Base-by-base conservation (phyloP, 1,140 invertebrate genomes). In the Mercenaria mercenaria region DNA sequence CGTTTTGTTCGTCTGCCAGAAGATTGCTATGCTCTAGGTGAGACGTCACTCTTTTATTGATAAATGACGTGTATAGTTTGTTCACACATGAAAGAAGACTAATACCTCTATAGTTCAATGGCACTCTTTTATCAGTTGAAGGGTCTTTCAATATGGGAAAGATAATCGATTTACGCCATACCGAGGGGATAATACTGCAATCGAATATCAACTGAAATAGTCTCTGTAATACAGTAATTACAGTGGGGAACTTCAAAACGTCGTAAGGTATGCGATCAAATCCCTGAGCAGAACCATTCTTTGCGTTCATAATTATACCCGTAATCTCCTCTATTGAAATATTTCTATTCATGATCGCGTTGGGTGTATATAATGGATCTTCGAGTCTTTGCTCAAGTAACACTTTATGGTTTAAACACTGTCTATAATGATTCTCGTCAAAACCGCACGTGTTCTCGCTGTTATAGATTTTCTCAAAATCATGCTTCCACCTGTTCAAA, bases 1-100 rank as follows among this genome's bases (percentile, higher is more conserved):
- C 91, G 59, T 91, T 91, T 56, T 91, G 91, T 80, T 91, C 83
- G 47, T 91, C 88, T 10, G 67, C 79, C 4, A 91, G 34, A 18
- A 90, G 29, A 80, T 76, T 37, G 37, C 86, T 56, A 11, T 50
- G 34, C 23, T 91, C 88, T 8, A 90, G 56, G 69, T 87, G 88
- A 29, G 0, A 20, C 32, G 77, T 37, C 0, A 90, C 37, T 18
- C 91, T 10, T 77, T 90, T 91, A 50, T 91, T 91, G 1, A 90
- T 23, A 39, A 91, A 64, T 18, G 89, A 13, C 34, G 85, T 91
- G 43, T 89, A 89, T n/a, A 89, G 26, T 69, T 91, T 89, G 32
- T 29, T 64, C 2, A 89, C 50, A 26, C 43, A 76, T 1, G 87
- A 80, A 4, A 77, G 26, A 23, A 91, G 67, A 76, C 89, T 90